Base-by-base conservation (phyloP, 2,888 invertebrate species). In the Heterodera filipjevi region DNA sequence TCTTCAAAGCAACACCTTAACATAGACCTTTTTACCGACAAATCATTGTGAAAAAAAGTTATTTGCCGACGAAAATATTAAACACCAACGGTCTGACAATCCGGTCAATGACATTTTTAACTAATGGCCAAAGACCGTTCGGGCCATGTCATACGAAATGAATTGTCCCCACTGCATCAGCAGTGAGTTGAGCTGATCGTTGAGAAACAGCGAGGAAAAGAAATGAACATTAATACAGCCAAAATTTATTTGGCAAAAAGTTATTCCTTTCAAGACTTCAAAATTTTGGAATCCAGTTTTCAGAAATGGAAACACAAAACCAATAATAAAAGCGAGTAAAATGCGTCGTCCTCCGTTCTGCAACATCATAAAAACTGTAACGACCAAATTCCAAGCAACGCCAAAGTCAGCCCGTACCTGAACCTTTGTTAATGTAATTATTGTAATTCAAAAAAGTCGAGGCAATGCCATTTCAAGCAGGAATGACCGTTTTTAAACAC, bases 61-160 rank as follows among this genome's bases (percentile, higher is more conserved):
- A n/a, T 64, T 22, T 22, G 22, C 64, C 27, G n/a, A 12, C 16
- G 19, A 27, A 64, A 64, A 64, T 64, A 64, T 27, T 64, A n/a
- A n/a, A n/a, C n/a, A n/a, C n/a, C n/a, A n/a, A n/a, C n/a, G n/a
- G n/a, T n/a, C n/a, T n/a, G n/a, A n/a, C n/a, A n/a, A n/a, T n/a
- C n/a, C n/a, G n/a, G n/a, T n/a, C n/a, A n/a, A n/a, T n/a, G n/a
- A n/a, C n/a, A n/a, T n/a, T n/a, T n/a, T n/a, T n/a, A n/a, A n/a
- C n/a, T n/a, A n/a, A n/a, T n/a, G n/a, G n/a, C n/a, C n/a, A n/a
- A n/a, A n/a, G n/a, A 75, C 75, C 1, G 87, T 87, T 81, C 88
- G 87, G 6, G 87, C 86, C 85, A 88, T 84, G 72, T 88, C 88
- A 72, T 88, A 88, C 10, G 85, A 85, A 39, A 87, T 84, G 76